Conservation (phyloP, 2,797 vertebrate genomes). For the Thalassophryne amazonica region DNA sequence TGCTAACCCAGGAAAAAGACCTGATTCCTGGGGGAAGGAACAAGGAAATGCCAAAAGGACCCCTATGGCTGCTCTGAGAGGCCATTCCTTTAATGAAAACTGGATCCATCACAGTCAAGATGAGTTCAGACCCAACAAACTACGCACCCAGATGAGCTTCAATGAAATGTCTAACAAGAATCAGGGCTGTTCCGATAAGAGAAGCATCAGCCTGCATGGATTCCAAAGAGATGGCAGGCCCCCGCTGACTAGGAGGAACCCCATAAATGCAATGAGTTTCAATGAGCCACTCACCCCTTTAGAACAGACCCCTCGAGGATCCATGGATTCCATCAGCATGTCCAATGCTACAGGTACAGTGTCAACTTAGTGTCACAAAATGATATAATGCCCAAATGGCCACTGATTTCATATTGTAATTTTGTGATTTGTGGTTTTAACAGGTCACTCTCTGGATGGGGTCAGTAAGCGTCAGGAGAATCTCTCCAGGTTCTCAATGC, state of each 20-base stretch:
- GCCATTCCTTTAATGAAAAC: slow-evolving; percentile 87
- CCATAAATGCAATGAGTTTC: slow-evolving; percentile 90
- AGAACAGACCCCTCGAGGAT: slow-evolving; percentile 92
- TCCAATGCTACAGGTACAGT: slow-evolving; percentile 91
- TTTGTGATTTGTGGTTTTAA: slow-evolving; percentile 13
- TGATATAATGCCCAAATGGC: neutral
- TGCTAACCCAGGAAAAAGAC: slow-evolving; percentile 73
- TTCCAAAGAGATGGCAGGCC: slow-evolving; percentile 87
- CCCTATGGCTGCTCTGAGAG: slow-evolving; percentile 88
- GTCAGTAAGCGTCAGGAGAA: slow-evolving; percentile 93
- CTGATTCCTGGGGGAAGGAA: slow-evolving; percentile 91
- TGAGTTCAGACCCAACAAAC: slow-evolving; percentile 90
- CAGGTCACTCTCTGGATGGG: slow-evolving; percentile 91
- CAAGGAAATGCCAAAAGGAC: slow-evolving; percentile 87
- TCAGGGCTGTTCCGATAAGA: slow-evolving; percentile 84
- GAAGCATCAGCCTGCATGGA: slow-evolving; percentile 90
- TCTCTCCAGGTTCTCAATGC: slow-evolving; percentile 97
- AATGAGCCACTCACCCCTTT: slow-evolving; percentile 89
- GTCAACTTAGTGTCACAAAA: neutral
- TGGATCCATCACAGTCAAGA: slow-evolving; percentile 93
- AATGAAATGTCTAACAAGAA: slow-evolving; percentile 92
- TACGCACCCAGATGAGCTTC: slow-evolving; percentile 96
- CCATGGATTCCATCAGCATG: slow-evolving; percentile 92
- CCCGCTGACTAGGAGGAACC: slow-evolving; percentile 89
- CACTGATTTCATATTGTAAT: slow-evolving; percentile 3